Conservation (phyloP, 1,140 invertebrate genomes). For the Goniozus legneri region DNA sequence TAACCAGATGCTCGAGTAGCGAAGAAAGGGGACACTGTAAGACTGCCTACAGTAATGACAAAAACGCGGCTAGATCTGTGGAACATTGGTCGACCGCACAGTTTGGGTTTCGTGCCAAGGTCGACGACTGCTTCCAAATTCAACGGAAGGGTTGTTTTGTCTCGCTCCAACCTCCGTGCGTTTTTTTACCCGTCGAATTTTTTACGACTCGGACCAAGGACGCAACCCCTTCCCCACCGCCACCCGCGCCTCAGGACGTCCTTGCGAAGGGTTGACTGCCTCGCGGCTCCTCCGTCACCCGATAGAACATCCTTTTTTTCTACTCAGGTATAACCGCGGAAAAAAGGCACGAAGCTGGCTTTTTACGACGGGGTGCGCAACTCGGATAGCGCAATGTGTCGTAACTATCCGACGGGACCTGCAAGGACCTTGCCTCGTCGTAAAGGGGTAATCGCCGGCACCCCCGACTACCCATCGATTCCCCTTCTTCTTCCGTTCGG, state of each 20-base stretch:
- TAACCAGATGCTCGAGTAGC: too few relatives aligned
- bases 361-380: conserved; percentile 34
- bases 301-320: conserved; percentile 1
- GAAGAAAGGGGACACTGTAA: too few relatives aligned
- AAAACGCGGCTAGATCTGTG: too few relatives aligned
- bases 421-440: conserved; percentile 40
- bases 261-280: conserved; percentile 12
- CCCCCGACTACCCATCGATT: too few relatives aligned
- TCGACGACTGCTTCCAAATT: too few relatives aligned
- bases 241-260: conserved; percentile 2
- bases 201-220: too few relatives aligned
- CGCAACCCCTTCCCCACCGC: neutral
- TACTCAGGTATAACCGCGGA: conserved; percentile 19
- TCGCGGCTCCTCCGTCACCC: neutral
- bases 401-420: conserved; percentile 6
- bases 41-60: too few relatives aligned
- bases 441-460: conserved; percentile 56
- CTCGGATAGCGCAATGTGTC: conserved; percentile 12
- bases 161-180: too few relatives aligned
- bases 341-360: conserved; percentile 26
- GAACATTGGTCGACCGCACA: too few relatives aligned
- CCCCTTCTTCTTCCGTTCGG: conserved; percentile 34
- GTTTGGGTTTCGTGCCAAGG: too few relatives aligned
- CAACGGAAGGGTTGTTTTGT: conserved; percentile 16
- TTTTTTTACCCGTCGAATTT: conserved; percentile 5